phyloP scores from a whole-genome alignment of 2,888 invertebrate species.

The Trachelus tabidus region DNA sequence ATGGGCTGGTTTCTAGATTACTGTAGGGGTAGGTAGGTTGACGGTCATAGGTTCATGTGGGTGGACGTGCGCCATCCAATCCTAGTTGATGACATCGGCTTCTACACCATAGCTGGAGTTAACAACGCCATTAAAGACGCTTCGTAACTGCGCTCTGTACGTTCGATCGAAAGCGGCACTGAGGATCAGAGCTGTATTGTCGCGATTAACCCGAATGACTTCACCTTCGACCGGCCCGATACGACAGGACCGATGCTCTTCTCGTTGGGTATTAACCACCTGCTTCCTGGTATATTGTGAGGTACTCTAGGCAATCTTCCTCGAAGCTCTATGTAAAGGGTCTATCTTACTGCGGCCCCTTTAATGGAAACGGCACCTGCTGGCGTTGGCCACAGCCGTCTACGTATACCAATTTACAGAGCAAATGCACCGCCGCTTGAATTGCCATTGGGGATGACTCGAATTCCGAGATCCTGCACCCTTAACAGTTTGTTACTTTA shows the following conservation, averaged over 20 bases:
- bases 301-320: constrained; percentile 26
- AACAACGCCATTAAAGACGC: constrained; percentile 2
- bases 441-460: constrained; percentile 11
- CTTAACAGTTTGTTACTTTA: not conserved
- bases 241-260: not conserved
- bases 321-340: constrained; percentile 9
- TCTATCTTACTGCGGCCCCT: constrained; percentile 9
- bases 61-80: not conserved
- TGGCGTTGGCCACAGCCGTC: constrained; percentile 13
- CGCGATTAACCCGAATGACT: constrained; percentile 4
- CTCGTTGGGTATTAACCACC: constrained; percentile 18
- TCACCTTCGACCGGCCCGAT: constrained; percentile 1
- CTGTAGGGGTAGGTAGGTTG: not conserved
- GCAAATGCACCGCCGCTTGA: constrained; percentile 20
- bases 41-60: not conserved
- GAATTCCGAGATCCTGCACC: not conserved
- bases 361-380: constrained; percentile 17
- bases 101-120: not conserved
- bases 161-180: not conserved
- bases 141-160: not conserved
- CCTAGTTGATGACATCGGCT: not conserved
- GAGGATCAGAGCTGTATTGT: not conserved
- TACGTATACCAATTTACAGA: constrained; percentile 26
- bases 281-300: constrained; percentile 18
- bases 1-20: not conserved